Conservation (phyloP, 2,113 vertebrate genomes). For the Pelodiscus sinensis region DNA sequence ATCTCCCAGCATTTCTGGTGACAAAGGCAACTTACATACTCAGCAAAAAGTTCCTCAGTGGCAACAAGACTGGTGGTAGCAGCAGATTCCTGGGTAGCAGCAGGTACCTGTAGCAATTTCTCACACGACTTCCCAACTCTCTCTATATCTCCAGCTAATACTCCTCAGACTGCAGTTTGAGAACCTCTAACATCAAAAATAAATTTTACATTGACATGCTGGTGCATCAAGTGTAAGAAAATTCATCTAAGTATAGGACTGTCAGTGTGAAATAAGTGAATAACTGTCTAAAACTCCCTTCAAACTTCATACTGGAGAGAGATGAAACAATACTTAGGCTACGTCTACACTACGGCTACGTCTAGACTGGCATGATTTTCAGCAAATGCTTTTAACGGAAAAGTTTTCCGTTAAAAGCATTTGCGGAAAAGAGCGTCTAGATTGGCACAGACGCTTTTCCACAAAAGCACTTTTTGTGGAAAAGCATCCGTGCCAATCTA, state of each 20-base stretch:
- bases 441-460: too few relatives aligned
- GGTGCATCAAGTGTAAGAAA: neutral
- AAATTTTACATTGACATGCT: neutral
- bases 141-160: neutral
- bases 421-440: too few relatives aligned
- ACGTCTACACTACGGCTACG: too few relatives aligned
- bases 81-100: neutral
- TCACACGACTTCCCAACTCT: neutral
- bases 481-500: too few relatives aligned
- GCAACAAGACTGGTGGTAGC: neutral
- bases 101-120: neutral
- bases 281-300: neutral
- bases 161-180: neutral
- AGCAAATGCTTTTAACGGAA: too few relatives aligned
- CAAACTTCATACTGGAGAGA: neutral
- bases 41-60: neutral
- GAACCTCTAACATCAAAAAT: neutral
- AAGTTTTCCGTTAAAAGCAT: too few relatives aligned
- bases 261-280: neutral
- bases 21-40: neutral
- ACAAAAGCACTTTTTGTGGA: too few relatives aligned
- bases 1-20: neutral
- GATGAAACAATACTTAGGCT: neutral
- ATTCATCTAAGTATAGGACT: rapidly evolving
- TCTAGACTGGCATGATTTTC: too few relatives aligned